Conservation (phyloP, 2,113 vertebrate genomes). For the Corynorhinus townsendii region DNA sequence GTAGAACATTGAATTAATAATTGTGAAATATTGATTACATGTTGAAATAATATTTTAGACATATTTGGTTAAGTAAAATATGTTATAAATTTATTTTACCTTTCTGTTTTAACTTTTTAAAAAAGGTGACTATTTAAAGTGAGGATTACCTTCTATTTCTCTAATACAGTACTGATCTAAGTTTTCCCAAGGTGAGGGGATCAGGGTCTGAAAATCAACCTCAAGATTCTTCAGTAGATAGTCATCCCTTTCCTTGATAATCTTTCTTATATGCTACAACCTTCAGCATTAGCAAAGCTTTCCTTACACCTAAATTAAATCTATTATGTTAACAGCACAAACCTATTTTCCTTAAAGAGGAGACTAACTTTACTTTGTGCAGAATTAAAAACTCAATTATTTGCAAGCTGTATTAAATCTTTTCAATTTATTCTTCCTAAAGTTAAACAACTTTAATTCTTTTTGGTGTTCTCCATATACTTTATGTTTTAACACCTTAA, state of each 20-base stretch:
- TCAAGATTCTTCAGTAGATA: background rate
- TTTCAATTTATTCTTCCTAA: background rate
- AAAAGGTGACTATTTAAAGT: background rate
- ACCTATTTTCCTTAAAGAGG: background rate
- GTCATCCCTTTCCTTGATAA: background rate
- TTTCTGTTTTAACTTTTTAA: background rate
- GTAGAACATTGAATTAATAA: background rate
- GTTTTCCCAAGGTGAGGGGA: background rate
- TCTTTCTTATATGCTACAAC: background rate
- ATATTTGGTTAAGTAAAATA: background rate
- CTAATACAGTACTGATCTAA: background rate
- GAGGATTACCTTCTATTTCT: background rate
- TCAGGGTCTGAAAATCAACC: background rate
- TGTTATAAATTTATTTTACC: background rate
- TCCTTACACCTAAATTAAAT: background rate
- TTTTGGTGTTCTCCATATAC: conserved; percentile 7
- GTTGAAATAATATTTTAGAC: background rate
- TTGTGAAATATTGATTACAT: background rate
- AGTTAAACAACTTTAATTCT: background rate
- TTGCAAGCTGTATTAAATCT: background rate
- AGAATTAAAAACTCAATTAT: background rate
- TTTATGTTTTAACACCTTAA: background rate
- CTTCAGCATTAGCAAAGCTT: background rate
- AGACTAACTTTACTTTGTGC: background rate
- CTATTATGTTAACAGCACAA: background rate